Conservation (phyloP, 2,888 invertebrate genomes). For the Camponotus fellah region DNA sequence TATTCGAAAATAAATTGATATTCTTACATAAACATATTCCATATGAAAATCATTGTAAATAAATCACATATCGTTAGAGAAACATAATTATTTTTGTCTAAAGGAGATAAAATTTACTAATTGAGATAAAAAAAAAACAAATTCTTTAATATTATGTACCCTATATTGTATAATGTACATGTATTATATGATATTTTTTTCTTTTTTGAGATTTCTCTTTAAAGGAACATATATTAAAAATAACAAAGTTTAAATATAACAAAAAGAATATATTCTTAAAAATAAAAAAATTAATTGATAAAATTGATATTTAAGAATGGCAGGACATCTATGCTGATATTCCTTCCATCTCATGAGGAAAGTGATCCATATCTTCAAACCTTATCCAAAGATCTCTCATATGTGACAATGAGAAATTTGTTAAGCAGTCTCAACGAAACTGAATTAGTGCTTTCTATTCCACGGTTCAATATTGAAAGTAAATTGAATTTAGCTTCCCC, state of each 20-base stretch:
- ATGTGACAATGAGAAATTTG: conserved; percentile 87
- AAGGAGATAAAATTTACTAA: background rate
- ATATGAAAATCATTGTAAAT: background rate
- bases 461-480: conserved; percentile 89
- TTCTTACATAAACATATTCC: too few relatives aligned
- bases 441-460: conserved; percentile 88
- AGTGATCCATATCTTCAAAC: conserved; percentile 86
- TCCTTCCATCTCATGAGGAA: conserved; percentile 87
- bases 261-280: background rate
- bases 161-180: background rate
- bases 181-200: background rate
- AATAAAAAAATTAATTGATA: background rate
- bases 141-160: background rate
- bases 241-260: background rate
- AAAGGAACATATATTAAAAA: background rate
- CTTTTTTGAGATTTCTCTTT: background rate
- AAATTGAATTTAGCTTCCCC: conserved; percentile 87
- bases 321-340: conserved; percentile 89
- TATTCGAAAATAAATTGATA: background rate
- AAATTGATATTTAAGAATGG: conserved; percentile 86
- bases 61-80: background rate
- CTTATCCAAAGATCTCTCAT: conserved; percentile 88
- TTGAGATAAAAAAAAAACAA: background rate
- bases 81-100: background rate
- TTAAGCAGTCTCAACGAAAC: conserved; percentile 85